Conservation (phyloP, 2,797 vertebrate species). For the Megalops cyprinoides region DNA sequence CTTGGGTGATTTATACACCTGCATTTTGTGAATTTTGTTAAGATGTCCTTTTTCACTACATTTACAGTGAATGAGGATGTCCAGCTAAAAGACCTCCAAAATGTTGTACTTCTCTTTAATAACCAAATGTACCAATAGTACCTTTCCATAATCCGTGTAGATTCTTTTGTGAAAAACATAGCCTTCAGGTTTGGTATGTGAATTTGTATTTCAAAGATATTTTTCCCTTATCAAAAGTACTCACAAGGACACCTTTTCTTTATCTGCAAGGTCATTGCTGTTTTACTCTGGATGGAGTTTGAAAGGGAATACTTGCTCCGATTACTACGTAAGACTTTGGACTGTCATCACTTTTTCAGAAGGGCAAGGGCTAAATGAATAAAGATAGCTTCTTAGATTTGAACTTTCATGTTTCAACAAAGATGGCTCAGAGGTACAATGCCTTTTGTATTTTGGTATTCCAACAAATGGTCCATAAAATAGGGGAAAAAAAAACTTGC, state of each 20-base stretch:
- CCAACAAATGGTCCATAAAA: neutral
- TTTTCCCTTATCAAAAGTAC: neutral
- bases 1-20: neutral
- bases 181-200: neutral
- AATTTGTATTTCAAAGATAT: constrained; percentile 13
- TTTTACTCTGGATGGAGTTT: neutral
- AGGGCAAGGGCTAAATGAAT: constrained; percentile 1
- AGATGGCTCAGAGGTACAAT: neutral
- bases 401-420: neutral
- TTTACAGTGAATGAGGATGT: neutral
- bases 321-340: neutral
- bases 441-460: constrained; percentile 2
- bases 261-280: neutral
- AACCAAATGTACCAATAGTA: neutral
- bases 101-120: neutral
- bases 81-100: neutral
- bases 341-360: neutral
- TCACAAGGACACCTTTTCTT: constrained; percentile 2
- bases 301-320: neutral
- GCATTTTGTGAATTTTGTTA: neutral
- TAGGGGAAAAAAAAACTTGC: neutral
- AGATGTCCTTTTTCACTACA: neutral
- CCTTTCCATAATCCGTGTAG: neutral
- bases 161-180: neutral
- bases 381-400: neutral